Percentiles rank a stretch among this genome's conserved stretches.
Evolutionary conservation across 2,888 invertebrate genomes (phyloP).

Genomic region (Himalopsyche kuldschensis): DNA sequence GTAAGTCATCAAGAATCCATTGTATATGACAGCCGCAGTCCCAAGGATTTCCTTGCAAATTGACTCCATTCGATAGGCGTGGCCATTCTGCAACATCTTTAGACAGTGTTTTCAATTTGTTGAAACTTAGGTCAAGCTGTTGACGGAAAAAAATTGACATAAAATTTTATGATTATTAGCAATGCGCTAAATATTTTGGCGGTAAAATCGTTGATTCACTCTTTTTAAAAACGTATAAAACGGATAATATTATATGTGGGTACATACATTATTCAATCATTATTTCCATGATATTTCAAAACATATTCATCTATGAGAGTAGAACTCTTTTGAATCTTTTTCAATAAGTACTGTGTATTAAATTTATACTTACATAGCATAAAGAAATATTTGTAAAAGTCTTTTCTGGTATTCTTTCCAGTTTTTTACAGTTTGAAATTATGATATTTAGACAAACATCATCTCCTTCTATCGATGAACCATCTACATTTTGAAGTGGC

Average conservation of each 20-base stretch:
- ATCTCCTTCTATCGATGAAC: not conserved
- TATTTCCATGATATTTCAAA: no score
- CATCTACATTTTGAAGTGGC: slow-evolving; percentile 31
- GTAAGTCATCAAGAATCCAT: slow-evolving; percentile 60
- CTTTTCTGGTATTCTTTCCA: slow-evolving; percentile 46
- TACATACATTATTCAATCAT: no score
- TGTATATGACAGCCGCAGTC: slow-evolving; percentile 63
- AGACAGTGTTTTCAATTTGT: slow-evolving; percentile 53
- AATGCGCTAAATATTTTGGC: no score
- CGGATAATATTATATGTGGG: no score
- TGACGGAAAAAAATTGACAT: slow-evolving; percentile 36
- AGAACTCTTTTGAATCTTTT: not conserved
- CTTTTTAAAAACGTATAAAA: no score
- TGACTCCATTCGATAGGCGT: slow-evolving; percentile 49
- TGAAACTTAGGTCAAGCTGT: slow-evolving; percentile 62
- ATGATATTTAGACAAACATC: slow-evolving; percentile 23
- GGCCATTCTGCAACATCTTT: slow-evolving; percentile 51
- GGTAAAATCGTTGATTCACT: no score
- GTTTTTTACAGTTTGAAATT: slow-evolving; percentile 28
- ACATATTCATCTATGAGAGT: no score
- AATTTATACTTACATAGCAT: slow-evolving; percentile 55
- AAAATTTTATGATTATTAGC: no score
- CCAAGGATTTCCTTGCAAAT: slow-evolving; percentile 66
- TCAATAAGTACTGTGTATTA: not conserved
- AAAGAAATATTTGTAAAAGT: slow-evolving; percentile 56